A percentile compares a stretch with the other conserved stretches of the same genome.
Conservation (phyloP, 92 coral and sea anemone species). For the Montipora capitata region DNA sequence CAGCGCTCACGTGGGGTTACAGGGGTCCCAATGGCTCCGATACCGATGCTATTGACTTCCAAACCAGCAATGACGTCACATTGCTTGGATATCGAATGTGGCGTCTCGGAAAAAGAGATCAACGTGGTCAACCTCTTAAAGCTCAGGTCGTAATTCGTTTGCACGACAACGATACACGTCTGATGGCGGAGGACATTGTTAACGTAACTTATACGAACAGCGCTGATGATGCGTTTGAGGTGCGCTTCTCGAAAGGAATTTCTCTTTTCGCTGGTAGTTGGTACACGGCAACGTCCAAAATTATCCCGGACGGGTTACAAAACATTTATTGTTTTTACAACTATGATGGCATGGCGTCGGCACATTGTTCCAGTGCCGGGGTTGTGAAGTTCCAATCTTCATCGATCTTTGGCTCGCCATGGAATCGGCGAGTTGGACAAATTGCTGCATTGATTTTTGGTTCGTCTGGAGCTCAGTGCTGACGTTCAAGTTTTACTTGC, state of each 20-base stretch:
- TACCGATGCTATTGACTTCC: slow-evolving; percentile 12
- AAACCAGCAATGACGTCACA: background rate
- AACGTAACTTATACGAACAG: background rate
- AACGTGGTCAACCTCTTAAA: background rate
- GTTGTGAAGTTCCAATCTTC: background rate
- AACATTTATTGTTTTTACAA: background rate
- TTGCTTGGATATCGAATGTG: slow-evolving; percentile 19
- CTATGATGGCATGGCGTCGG: background rate
- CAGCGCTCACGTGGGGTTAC: background rate
- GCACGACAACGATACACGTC: background rate
- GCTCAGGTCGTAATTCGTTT: background rate
- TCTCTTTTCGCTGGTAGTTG: background rate
- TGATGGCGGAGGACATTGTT: background rate
- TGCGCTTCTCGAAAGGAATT: background rate
- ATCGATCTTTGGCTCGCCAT: background rate
- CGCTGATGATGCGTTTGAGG: background rate
- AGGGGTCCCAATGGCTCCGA: background rate
- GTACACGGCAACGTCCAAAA: background rate
- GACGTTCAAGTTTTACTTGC: background rate
- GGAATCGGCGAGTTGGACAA: background rate
- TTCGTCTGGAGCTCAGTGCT: background rate
- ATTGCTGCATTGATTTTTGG: background rate
- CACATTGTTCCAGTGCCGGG: background rate
- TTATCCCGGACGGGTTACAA: background rate
- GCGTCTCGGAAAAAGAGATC: background rate